Conservation (phyloP, 2,888 invertebrate species). For the Sepioteuthis lessoniana region DNA sequence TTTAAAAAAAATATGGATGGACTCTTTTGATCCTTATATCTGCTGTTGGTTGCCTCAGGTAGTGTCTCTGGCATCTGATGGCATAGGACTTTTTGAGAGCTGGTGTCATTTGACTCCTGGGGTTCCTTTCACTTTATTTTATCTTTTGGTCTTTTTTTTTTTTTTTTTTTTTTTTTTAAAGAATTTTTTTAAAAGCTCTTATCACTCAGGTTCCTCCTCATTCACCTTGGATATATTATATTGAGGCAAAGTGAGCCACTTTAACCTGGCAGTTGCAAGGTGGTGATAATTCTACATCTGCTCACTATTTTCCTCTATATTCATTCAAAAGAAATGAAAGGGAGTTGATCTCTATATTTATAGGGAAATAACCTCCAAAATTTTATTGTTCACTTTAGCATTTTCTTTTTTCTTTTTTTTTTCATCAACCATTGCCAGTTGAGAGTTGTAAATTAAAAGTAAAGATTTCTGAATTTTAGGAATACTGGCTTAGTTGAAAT, state of each 20-base stretch:
- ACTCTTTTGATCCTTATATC: not conserved
- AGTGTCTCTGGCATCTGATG: not conserved
- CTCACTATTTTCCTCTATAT: conserved; percentile 8
- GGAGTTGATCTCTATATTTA: conserved; percentile 33
- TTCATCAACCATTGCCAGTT: not conserved
- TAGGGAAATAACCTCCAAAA: conserved; percentile 33
- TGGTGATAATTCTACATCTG: not conserved
- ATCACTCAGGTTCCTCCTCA: conserved; percentile 1
- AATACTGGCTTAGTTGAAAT: conserved; percentile 23
- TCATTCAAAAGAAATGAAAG: not conserved
- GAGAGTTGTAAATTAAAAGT: conserved; percentile 17
- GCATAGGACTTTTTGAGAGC: not conserved
- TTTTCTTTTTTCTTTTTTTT: not conserved
- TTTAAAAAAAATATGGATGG: conserved; percentile 2
- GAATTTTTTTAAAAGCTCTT: not conserved
- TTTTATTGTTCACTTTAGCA: not conserved
- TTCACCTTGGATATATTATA: conserved; percentile 17
- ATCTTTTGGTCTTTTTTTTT: not conserved
- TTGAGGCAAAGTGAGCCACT: not conserved
- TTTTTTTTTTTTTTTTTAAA: not conserved
- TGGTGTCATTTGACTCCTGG: not conserved
- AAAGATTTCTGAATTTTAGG: not conserved
- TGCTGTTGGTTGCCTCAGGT: conserved; percentile 21
- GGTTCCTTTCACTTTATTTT: not conserved
- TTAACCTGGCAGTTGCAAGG: not conserved